Percentiles rank a stretch among this genome's conserved stretches.
Evolutionary conservation across 2,797 vertebrate species (phyloP).

Genomic region (Amblyraja radiata): DNA sequence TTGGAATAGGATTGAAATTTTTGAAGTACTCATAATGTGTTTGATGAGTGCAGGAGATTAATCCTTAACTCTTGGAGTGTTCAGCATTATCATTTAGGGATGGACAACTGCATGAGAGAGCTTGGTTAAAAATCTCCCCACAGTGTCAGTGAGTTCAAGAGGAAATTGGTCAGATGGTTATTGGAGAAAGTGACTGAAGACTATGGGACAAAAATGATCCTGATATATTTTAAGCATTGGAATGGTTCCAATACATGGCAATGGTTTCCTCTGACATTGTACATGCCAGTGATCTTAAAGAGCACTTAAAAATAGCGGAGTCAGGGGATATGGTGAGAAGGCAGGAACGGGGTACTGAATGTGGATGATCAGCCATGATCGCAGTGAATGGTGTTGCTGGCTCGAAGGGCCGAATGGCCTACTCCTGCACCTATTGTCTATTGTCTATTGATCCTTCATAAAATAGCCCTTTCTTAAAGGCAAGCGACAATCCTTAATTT

Average conservation of each 20-base stretch:
- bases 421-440: too few species aligned
- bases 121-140: background rate
- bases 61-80: background rate
- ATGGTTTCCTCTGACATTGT: background rate
- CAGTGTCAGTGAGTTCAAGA: background rate
- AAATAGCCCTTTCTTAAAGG: background rate
- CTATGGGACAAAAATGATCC: background rate
- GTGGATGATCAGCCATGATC: too few species aligned
- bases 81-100: background rate
- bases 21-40: background rate
- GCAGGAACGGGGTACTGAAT: too few species aligned
- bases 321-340: too few species aligned
- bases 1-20: too few species aligned
- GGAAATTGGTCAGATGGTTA: background rate
- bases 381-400: too few species aligned
- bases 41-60: background rate
- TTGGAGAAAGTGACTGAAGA: background rate
- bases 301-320: too few species aligned
- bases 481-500: background rate
- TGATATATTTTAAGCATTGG: background rate
- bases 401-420: too few species aligned
- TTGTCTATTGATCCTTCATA: background rate
- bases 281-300: background rate
- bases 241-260: background rate
- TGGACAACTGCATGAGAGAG: background rate